Evolutionary conservation across 2,113 vertebrate genomes (phyloP), one percentile per base, ranked within the genome.

Genomic region (Ameiurus melas): DNA sequence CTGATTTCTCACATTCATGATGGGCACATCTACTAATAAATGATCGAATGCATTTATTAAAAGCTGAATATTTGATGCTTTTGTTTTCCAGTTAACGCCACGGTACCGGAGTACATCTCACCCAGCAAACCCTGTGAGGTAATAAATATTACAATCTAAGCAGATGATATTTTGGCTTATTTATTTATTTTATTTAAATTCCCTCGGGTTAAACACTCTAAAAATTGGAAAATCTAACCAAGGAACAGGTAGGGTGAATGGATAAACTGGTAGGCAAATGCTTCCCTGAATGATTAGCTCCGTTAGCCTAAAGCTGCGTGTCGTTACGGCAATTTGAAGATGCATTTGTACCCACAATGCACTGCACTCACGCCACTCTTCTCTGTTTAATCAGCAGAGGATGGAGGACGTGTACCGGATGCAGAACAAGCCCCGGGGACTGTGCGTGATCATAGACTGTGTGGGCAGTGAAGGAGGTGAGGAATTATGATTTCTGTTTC

Each of bases 401-500:
- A 36, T 51, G 10, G 86, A 94, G 68, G 95, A 97, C n/a, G 90
- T 68, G 27, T 99, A 99, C 90, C 95, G 90, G 85, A 96, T 98
- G 90, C 94, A 90, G 92, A 95, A 93, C 62, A 89, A 93, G 0
- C 96, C 96, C 77, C 94, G 96, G 75, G 98, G 98, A 90, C 84
- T 96, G 88, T 99, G 98, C 92, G 86, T 98, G 86, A 98, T 99
- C 88, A 97, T 99, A 55, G 97, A 99, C 92, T 98, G 98, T 22
- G 94, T 98, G 68, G 97, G 97, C 83, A 96, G 93, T 73, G 96
- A 97, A 14, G 92, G 94, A 94, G 97, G 98, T 99, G 91, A 94
- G 97, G 92, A 17, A 88, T 39, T 43, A 6, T 14, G 53, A 51
- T 5, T 88, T 73, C 79, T 27, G 9, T 86, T 75, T 33, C 91